Evolutionary conservation across 2,888 invertebrate species (phyloP).

Genomic region (Acheta domesticus): DNA sequence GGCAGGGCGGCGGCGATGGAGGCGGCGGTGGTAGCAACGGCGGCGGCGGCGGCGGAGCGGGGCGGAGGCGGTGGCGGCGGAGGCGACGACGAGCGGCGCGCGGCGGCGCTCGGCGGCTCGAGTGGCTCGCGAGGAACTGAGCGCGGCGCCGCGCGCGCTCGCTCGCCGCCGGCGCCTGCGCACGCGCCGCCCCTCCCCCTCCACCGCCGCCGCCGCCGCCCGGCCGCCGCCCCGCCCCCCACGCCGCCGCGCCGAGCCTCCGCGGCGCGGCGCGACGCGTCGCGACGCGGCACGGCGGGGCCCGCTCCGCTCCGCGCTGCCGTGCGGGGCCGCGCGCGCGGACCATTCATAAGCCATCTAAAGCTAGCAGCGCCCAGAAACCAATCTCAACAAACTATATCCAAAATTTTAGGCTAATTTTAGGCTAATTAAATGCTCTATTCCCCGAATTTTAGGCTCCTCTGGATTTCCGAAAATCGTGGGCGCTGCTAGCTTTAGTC

Average conservation of each 20-base stretch:
- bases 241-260: background rate
- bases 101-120: conserved; percentile 18
- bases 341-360: too few relatives aligned
- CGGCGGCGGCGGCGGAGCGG: background rate
- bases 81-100: conserved; percentile 20
- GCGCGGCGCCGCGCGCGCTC: background rate
- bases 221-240: background rate
- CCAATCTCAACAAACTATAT: too few relatives aligned
- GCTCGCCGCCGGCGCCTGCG: background rate
- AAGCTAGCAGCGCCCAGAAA: too few relatives aligned
- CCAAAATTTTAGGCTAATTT: too few relatives aligned
- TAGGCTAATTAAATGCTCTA: too few relatives aligned
- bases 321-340: conserved; percentile 19
- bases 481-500: too few relatives aligned
- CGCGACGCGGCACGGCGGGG: background rate
- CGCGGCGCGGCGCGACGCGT: background rate
- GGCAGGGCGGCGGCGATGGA: background rate
- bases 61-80: background rate
- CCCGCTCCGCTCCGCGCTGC: conserved; percentile 5
- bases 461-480: too few relatives aligned
- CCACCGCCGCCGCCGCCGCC: background rate
- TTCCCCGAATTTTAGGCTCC: too few relatives aligned
- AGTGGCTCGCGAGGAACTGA: background rate
- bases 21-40: background rate
- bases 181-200: background rate